phyloP scores from a whole-genome alignment of 2,888 invertebrate genomes.

The Augochlorella aurata region DNA sequence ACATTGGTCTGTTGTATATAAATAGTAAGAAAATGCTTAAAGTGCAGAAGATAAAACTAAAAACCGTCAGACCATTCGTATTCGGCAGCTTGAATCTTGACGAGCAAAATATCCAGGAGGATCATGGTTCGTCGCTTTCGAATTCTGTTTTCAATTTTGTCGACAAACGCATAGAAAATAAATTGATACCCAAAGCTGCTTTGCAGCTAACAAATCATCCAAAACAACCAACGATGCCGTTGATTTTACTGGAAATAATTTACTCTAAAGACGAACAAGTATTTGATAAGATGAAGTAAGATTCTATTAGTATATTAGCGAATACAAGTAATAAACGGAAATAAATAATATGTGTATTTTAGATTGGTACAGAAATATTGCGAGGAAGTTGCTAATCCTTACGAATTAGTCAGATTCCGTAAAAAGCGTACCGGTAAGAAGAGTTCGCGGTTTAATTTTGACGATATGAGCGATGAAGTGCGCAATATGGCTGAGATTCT shows the following conservation, averaged over 20 bases:
- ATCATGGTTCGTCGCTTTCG: constrained; percentile 50
- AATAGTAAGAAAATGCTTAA: constrained; percentile 87
- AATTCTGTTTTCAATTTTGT: constrained; percentile 79
- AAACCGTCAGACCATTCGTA: constrained; percentile 95
- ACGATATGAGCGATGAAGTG: constrained; percentile 74
- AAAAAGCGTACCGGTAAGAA: constrained; percentile 67
- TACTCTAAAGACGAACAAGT: constrained; percentile 90
- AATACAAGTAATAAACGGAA: neutral
- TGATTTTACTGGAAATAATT: constrained; percentile 90
- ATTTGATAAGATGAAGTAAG: constrained; percentile 86
- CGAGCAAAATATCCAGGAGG: constrained; percentile 81
- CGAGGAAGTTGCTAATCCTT: constrained; percentile 92
- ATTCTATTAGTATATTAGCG: neutral
- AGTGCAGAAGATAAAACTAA: constrained; percentile 87
- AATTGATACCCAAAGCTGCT: constrained; percentile 80
- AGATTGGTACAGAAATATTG: constrained; percentile 90
- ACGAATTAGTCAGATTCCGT: constrained; percentile 88
- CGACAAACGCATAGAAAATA: constrained; percentile 74
- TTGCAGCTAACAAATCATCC: constrained; percentile 84
- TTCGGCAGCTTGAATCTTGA: constrained; percentile 88
- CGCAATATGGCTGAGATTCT: constrained; percentile 70
- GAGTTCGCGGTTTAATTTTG: constrained; percentile 76
- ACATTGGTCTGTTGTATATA: constrained; percentile 91
- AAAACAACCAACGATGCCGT: constrained; percentile 88
- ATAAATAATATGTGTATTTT: constrained; percentile 71